A percentile compares a stretch with the other conserved stretches of the same genome.
phyloP scores from a whole-genome alignment of 2,797 vertebrate species.

The Sandelia bainsii region DNA sequence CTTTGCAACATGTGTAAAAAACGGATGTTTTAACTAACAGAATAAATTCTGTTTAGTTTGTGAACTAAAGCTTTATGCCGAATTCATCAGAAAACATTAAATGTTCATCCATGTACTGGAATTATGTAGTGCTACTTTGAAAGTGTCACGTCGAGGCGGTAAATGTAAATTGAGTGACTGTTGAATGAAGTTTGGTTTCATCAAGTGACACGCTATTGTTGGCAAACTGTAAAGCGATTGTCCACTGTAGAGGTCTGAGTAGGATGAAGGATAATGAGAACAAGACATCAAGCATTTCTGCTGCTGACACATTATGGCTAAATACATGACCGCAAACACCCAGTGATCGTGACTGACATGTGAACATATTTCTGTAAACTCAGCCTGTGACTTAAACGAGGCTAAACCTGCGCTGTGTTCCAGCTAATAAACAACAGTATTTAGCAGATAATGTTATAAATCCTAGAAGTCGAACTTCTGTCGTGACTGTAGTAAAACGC shows the following conservation, averaged over 20 bases:
- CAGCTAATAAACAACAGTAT: background rate
- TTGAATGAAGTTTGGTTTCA: slow-evolving; percentile 7
- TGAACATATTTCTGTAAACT: background rate
- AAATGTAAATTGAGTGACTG: background rate
- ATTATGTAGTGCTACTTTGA: background rate
- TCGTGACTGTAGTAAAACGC: background rate
- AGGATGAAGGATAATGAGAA: background rate
- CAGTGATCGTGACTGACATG: slow-evolving; percentile 32
- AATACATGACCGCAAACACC: slow-evolving; percentile 11
- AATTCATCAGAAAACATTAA: background rate
- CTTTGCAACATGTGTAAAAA: background rate
- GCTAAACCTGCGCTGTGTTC: background rate
- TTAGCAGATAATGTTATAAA: background rate
- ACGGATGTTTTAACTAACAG: background rate
- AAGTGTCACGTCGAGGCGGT: rapidly evolving
- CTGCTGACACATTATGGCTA: background rate
- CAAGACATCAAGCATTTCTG: slow-evolving; percentile 7
- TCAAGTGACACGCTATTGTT: background rate
- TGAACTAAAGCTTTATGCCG: background rate
- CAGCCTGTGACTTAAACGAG: background rate
- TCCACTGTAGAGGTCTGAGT: no score
- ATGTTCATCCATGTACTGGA: background rate
- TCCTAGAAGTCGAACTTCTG: background rate
- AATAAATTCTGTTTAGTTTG: rapidly evolving
- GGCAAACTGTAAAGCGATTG: background rate